Evolutionary conservation across 2,113 vertebrate species (phyloP), one percentile per base, ranked within the genome.

Genomic region (Stercorarius parasiticus): DNA sequence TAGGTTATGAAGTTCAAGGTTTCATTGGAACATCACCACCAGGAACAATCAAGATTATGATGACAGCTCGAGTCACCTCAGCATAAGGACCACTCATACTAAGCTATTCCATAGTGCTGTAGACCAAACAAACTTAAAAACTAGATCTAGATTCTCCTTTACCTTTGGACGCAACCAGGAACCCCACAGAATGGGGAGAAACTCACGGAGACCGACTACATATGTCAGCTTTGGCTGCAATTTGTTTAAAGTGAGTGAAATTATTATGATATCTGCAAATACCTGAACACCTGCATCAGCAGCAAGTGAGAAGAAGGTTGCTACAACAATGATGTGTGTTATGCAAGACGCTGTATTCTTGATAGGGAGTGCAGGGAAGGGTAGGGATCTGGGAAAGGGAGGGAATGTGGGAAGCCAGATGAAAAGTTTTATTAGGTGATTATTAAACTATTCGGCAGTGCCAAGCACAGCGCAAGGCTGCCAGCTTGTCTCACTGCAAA

Each of bases 361-460:
- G 82, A 83, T 23, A 78, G 52, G 27, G 52, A 72, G 66, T 19
- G 47, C 58, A 90, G 36, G 67, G 52, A 78, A 88, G 74, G 71
- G 56, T 53, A 67, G 5, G 18, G 62, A 89, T 53, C 58, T 94
- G 73, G 81, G 78, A 87, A 84, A 91, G 58, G 50, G 34, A 91
- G 82, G 65, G 43, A 65, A 94, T 80, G 70, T 82, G 83, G 94
- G 87, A 95, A 97, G 87, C 89, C 85, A 88, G 86, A 96, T 94
- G 86, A 97, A 87, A 93, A 94, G 78, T 95, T 97, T 97, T 97
- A 98, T 93, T 89, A 96, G 94, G 93, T 95, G 95, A 96, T 98
- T 96, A 97, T 97, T 97, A 98, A 96, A 96, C 40, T 29, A n/a
- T 73, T 65, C 50, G 52, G 30, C 53, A 11, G 45, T 65, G 96